phyloP scores from a whole-genome alignment of 2,113 vertebrate genomes.

The Tragelaphus strepsiceros region DNA sequence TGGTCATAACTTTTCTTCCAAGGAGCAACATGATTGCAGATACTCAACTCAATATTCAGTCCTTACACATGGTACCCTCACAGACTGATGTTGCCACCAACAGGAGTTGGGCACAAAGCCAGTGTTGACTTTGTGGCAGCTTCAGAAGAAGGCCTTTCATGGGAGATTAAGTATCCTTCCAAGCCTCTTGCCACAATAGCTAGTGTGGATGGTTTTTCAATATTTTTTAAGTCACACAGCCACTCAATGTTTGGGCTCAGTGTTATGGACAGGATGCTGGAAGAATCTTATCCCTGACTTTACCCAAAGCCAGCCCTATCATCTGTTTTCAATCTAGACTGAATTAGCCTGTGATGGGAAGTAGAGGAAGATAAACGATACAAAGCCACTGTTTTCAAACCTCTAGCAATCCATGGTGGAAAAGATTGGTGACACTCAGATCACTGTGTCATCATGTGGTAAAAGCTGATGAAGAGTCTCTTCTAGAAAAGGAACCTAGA shows the following conservation, averaged over 20 bases:
- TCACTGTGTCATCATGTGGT: conserved; percentile 20
- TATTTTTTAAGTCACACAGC: conserved; percentile 73
- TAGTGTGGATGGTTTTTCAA: conserved; percentile 58
- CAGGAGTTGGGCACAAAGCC: conserved; percentile 46
- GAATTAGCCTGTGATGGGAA: conserved; percentile 74
- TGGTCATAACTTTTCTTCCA: background rate
- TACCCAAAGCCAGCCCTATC: conserved; percentile 65
- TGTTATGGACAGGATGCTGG: conserved; percentile 63
- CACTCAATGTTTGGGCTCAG: conserved; percentile 67
- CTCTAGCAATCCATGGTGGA: conserved; percentile 66
- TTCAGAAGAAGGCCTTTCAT: conserved; percentile 62
- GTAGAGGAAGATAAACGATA: conserved; percentile 75
- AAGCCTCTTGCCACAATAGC: conserved; percentile 64
- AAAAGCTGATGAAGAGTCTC: background rate
- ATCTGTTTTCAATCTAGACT: conserved; percentile 76
- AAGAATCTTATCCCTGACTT: conserved; percentile 46
- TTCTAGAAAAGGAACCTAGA: conserved; percentile 20
- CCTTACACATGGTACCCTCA: background rate
- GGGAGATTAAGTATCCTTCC: conserved; percentile 57
- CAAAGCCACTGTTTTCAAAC: conserved; percentile 69
- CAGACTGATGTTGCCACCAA: conserved; percentile 21
- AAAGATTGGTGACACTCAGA: conserved; percentile 52
- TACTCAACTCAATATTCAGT: conserved; percentile 6
- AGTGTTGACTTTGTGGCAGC: conserved; percentile 58
- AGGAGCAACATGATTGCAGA: background rate